Conservation (phyloP, 1,140 invertebrate species). For the Pomacea maculata region DNA sequence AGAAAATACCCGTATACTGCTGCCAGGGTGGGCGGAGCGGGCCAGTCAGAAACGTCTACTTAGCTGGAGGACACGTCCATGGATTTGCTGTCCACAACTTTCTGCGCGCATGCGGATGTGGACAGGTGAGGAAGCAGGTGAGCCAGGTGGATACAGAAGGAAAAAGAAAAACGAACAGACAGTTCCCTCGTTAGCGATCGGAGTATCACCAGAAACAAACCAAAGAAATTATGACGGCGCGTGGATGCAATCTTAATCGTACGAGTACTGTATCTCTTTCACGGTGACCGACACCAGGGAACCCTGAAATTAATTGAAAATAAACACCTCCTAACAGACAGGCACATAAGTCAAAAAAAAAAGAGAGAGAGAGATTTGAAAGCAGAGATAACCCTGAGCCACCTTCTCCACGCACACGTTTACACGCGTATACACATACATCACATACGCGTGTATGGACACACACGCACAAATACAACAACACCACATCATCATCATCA, state of each 20-base stretch:
- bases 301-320: background rate
- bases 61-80: no score
- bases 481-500: no score
- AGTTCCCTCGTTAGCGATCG: background rate
- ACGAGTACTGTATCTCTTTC: no score
- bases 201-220: background rate
- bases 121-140: background rate
- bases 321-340: background rate
- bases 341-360: background rate
- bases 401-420: background rate
- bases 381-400: background rate
- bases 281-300: no score
- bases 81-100: background rate
- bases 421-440: conserved; percentile 8
- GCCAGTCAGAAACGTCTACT: no score
- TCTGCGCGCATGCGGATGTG: background rate
- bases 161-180: background rate
- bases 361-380: background rate
- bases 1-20: no score
- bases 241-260: no score
- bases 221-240: no score
- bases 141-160: background rate
- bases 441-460: no score
- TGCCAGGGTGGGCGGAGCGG: no score
- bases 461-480: no score